Evolutionary conservation across 2,797 vertebrate genomes (phyloP).

Genomic region (Cyprinodon diabolis): DNA sequence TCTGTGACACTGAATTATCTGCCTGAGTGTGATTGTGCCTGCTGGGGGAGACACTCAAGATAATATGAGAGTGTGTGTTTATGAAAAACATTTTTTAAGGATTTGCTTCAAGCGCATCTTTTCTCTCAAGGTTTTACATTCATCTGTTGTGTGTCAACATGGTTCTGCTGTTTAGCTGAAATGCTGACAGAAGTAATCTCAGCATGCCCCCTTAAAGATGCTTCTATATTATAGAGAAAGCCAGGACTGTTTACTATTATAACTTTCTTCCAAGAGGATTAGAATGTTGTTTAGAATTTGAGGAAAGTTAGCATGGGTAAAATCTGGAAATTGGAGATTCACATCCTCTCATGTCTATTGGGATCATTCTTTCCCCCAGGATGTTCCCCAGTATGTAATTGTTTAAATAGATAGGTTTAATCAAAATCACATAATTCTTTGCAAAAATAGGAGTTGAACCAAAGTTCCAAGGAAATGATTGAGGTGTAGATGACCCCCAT

Average conservation of each 20-base stretch:
- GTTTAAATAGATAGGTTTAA: neutral
- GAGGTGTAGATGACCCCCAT: conserved; percentile 66
- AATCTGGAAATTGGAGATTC: conserved; percentile 15
- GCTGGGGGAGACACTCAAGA: conserved; percentile 74
- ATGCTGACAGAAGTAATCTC: conserved; percentile 74
- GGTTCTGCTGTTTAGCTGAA: conserved; percentile 68
- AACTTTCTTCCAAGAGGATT: conserved; percentile 16
- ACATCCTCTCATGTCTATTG: conserved; percentile 10
- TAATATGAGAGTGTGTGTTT: conserved; percentile 53
- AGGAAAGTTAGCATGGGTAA: conserved; percentile 29
- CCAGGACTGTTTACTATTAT: conserved; percentile 44
- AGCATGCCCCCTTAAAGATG: conserved; percentile 47
- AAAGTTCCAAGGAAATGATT: conserved; percentile 67
- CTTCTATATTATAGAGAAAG: conserved; percentile 66
- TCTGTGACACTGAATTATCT: conserved; percentile 82
- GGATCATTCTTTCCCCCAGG: neutral
- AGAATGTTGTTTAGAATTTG: conserved; percentile 20
- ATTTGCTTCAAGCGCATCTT: conserved; percentile 76
- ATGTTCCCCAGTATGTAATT: neutral
- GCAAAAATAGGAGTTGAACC: conserved; percentile 39
- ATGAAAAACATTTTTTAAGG: conserved; percentile 67
- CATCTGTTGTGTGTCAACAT: conserved; percentile 81
- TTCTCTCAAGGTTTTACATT: conserved; percentile 79
- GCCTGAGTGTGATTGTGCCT: conserved; percentile 80
- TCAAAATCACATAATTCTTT: conserved; percentile 9